Evolutionary conservation across 2,797 vertebrate genomes (phyloP).

Genomic region (Takifugu ocellatus): DNA sequence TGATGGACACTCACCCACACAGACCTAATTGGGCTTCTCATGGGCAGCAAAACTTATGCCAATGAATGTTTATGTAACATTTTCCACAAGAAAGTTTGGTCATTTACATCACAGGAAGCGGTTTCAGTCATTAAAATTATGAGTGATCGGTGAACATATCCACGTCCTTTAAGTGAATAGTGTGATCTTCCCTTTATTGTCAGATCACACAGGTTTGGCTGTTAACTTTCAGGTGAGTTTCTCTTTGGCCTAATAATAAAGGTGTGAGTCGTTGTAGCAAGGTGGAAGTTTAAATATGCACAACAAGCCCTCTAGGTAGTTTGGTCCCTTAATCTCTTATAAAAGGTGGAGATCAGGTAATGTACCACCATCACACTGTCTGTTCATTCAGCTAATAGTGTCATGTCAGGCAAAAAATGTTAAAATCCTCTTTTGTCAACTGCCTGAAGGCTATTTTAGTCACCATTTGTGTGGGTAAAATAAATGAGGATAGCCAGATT

Average conservation of each 20-base stretch:
- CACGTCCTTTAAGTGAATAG: slow-evolving; percentile 49
- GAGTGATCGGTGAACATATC: slow-evolving; percentile 43
- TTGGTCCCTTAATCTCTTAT: slow-evolving; percentile 36
- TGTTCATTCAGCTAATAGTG: slow-evolving; percentile 34
- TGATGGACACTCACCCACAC: too few species aligned
- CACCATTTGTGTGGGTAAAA: slow-evolving; percentile 39
- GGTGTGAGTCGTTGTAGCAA: slow-evolving; percentile 20
- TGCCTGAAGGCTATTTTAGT: slow-evolving; percentile 43
- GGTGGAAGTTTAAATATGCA: slow-evolving; percentile 41
- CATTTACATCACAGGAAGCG: slow-evolving; percentile 35
- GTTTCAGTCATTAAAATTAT: slow-evolving; percentile 48
- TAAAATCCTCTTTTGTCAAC: slow-evolving; percentile 33
- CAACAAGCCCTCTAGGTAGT: slow-evolving; percentile 27
- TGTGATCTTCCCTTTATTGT: slow-evolving; percentile 59
- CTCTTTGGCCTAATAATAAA: slow-evolving; percentile 46
- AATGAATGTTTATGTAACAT: slow-evolving; percentile 9
- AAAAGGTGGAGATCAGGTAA: slow-evolving; percentile 34
- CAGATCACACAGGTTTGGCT: slow-evolving; percentile 51
- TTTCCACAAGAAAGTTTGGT: too few species aligned
- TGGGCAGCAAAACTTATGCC: not conserved
- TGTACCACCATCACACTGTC: slow-evolving; percentile 23
- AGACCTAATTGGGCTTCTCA: too few species aligned
- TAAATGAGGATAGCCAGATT: slow-evolving; percentile 28
- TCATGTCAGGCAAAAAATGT: slow-evolving; percentile 40
- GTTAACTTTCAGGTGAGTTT: slow-evolving; percentile 55